A percentile compares a stretch with the other conserved stretches of the same genome.
Conservation (phyloP, 2,113 vertebrate species). For the Tenrec ecaudatus region DNA sequence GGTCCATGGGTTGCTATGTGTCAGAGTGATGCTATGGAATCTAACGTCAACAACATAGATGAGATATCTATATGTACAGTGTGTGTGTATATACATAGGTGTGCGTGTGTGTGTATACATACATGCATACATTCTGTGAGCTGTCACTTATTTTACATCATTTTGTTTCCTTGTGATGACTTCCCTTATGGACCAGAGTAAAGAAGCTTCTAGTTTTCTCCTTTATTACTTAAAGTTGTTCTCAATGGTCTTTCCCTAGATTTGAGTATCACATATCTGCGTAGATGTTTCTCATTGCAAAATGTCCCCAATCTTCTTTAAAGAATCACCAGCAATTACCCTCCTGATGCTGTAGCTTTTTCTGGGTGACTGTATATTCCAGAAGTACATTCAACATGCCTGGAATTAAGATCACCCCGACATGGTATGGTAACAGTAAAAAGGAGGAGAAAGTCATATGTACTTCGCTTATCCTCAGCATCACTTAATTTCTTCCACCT, state of each 20-base stretch:
- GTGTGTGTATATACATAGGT: too few relatives aligned
- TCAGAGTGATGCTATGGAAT: too few relatives aligned
- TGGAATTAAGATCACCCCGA: slow-evolving; percentile 48
- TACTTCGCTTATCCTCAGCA: not conserved
- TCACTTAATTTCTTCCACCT: not conserved
- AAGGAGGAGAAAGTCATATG: not conserved
- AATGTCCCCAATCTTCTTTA: not conserved
- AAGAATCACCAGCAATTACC: not conserved
- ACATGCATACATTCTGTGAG: not conserved
- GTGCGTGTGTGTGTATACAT: too few relatives aligned
- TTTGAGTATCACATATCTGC: too few relatives aligned
- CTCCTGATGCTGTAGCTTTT: not conserved
- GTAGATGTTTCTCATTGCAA: too few relatives aligned
- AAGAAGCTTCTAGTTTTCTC: not conserved
- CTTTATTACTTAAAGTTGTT: not conserved
- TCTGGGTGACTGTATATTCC: not conserved
- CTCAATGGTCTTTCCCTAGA: not conserved
- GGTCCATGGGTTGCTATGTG: too few relatives aligned
- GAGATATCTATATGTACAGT: too few relatives aligned
- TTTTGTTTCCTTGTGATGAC: not conserved
- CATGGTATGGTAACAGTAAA: slow-evolving; percentile 42
- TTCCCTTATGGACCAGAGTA: not conserved
- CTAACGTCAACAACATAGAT: too few relatives aligned
- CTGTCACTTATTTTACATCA: not conserved
- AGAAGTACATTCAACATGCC: slow-evolving; percentile 31